Evolutionary conservation across 2,797 vertebrate species (phyloP).

Genomic region (Thaleichthys pacificus): DNA sequence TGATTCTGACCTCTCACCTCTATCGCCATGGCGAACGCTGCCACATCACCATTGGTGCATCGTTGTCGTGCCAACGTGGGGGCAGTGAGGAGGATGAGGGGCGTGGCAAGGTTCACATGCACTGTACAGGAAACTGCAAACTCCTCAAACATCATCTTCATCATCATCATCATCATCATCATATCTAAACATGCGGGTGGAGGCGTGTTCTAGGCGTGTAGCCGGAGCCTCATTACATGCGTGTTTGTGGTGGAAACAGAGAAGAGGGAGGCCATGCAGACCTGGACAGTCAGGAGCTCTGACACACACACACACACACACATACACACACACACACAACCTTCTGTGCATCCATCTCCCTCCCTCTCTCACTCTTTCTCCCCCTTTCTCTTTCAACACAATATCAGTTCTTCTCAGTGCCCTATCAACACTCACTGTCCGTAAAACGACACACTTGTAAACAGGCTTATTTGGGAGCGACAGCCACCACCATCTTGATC

Average conservation of each 20-base stretch:
- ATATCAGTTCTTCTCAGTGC: not conserved
- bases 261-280: slow-evolving; percentile 70
- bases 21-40: not conserved
- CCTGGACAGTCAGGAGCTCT: slow-evolving; percentile 63
- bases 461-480: slow-evolving; percentile 74
- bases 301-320: slow-evolving; percentile 41
- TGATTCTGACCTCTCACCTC: slow-evolving; percentile 48
- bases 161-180: slow-evolving; percentile 39
- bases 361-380: not conserved
- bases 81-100: slow-evolving; percentile 66
- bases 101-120: slow-evolving; percentile 80
- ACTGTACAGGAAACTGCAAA: slow-evolving; percentile 84
- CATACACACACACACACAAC: not conserved
- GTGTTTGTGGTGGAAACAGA: slow-evolving; percentile 52
- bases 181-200: slow-evolving; percentile 82
- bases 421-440: slow-evolving; percentile 54
- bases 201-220: slow-evolving; percentile 81
- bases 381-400: not conserved
- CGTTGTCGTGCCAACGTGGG: slow-evolving; percentile 18
- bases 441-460: slow-evolving; percentile 82
- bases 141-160: slow-evolving; percentile 72
- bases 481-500: slow-evolving; percentile 67
- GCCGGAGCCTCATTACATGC: slow-evolving; percentile 82
- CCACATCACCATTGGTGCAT: not conserved
- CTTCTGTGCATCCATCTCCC: not conserved